phyloP scores from a whole-genome alignment of 2,113 vertebrate species.

The Chlorodrepanis virens region DNA sequence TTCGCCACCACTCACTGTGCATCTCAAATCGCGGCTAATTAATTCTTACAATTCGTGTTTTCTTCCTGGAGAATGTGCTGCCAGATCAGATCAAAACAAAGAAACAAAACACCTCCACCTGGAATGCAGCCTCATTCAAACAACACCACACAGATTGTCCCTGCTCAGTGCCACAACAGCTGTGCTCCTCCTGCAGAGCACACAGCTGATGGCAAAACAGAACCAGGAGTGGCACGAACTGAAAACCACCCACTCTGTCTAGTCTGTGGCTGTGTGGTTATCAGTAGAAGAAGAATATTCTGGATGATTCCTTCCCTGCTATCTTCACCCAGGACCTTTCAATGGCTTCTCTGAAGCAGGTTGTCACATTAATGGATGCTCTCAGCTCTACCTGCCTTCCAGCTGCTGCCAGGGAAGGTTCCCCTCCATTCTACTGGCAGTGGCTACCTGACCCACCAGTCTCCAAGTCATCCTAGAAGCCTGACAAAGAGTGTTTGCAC shows the following conservation, averaged over 20 bases:
- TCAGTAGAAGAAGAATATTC: neutral
- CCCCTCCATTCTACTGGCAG: neutral
- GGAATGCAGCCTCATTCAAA: neutral
- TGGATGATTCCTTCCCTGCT: neutral
- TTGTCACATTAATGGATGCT: neutral
- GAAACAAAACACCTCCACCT: neutral
- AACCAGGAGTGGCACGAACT: neutral
- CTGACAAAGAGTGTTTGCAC: neutral
- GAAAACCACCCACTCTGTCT: neutral
- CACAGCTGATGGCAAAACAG: neutral
- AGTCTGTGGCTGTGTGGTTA: neutral
- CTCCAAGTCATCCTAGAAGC: neutral
- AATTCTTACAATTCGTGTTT: neutral
- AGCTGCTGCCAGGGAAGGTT: neutral
- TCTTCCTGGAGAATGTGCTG: neutral
- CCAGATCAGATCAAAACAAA: neutral
- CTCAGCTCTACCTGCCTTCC: neutral
- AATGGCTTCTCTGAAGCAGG: neutral
- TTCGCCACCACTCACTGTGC: neutral
- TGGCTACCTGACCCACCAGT: neutral
- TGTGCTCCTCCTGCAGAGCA: neutral
- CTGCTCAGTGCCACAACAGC: neutral
- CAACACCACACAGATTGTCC: neutral
- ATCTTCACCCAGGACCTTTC: neutral
- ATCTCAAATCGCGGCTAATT: neutral